phyloP scores from a whole-genome alignment of 1,140 invertebrate genomes.

The Meloidogyne floridensis region DNA sequence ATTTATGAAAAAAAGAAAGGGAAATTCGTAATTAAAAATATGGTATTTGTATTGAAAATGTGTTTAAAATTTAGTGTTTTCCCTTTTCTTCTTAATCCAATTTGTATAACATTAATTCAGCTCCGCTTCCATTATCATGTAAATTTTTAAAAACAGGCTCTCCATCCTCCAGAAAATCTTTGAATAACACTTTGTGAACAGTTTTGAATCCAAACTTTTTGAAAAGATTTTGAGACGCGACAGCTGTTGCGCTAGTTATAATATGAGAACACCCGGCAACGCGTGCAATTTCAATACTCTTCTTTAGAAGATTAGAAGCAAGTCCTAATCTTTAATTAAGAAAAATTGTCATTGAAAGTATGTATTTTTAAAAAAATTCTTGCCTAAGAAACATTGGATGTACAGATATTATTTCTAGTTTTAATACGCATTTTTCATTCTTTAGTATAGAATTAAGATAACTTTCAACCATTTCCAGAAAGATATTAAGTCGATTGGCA shows the following conservation, averaged over 20 bases:
- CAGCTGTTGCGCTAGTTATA: constrained; percentile 15
- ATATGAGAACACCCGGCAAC: constrained; percentile 8
- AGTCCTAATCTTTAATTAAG: constrained; percentile 1
- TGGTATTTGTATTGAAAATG: background rate
- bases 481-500: constrained; percentile 24
- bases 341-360: background rate
- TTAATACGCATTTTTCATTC: background rate
- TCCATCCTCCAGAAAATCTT: constrained; percentile 21
- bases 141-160: constrained; percentile 14
- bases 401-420: constrained; percentile 25
- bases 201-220: constrained; percentile 26
- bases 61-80: background rate
- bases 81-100: background rate
- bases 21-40: background rate
- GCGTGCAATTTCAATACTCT: background rate
- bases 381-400: constrained; percentile 14
- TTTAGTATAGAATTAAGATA: background rate
- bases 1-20: background rate
- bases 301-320: constrained; percentile 16
- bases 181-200: constrained; percentile 9
- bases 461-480: constrained; percentile 19
- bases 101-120: constrained; percentile 23
- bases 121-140: constrained; percentile 22
- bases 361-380: background rate
- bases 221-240: constrained; percentile 26